Evolutionary conservation across 2,888 invertebrate species (phyloP), one percentile per base, ranked within the genome.

Genomic region (Colostygia pectinataria): DNA sequence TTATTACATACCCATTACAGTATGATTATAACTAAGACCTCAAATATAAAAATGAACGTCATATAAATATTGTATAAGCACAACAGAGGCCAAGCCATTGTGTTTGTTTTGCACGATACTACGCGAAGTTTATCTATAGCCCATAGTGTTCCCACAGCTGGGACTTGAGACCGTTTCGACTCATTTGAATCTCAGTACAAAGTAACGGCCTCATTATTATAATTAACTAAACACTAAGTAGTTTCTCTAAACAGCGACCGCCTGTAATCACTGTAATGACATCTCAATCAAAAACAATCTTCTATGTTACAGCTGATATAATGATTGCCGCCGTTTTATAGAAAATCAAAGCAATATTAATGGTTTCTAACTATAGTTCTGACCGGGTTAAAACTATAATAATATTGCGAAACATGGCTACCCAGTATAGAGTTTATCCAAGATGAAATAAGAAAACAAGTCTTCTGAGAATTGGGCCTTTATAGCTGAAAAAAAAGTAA

Each of bases 401-500:
- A 44, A 37, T 32, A 9, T n/a, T 28, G 13, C 36, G n/a, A 39
- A 42, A 27, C 33, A 15, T 32, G 9, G 18, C 15, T 18, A 20
- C 32, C 14, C 13, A 12, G 34, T 37, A n/a, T n/a, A 13, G 25
- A 13, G 32, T 39, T 43, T 44, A 29, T 38, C 37, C 14, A 20
- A 18, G 29, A 41, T 25, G 33, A 44, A 31, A 27, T 29, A 25
- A 29, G 18, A 36, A 40, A 50, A 40, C 20, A 29, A 34, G 29
- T 44, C 40, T 36, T 25, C 23, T 24, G 41, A 28, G 33, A 40
- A 39, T 34, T 49, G 38, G 33, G 38, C 53, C 23, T 13, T 6
- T 24, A 23, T n/a, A 23, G 23, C 53, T 38, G 12, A 57, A 62
- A 38, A 27, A 46, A 34, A 34, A 41, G 38, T 39, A n/a, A n/a